phyloP scores from a whole-genome alignment of 2,113 vertebrate genomes.

The Ranitomeya variabilis region DNA sequence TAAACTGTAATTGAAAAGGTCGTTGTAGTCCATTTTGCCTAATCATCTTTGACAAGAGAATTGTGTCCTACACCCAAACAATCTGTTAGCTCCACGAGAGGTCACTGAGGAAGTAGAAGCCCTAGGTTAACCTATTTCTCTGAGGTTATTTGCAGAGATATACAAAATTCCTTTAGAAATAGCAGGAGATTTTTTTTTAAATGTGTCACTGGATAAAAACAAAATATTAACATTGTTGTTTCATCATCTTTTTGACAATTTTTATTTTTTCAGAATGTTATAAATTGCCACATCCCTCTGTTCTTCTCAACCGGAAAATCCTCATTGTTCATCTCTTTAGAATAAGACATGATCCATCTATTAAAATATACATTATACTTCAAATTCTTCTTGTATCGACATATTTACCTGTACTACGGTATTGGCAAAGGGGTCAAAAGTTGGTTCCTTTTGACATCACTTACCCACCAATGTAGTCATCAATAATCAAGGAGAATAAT shows the following conservation, averaged over 20 bases:
- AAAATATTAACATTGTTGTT: not conserved
- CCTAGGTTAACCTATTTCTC: not conserved
- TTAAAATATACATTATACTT: not conserved
- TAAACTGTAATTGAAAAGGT: slow-evolving; percentile 17
- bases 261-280: not conserved
- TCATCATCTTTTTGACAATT: not conserved
- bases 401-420: not conserved
- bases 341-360: not conserved
- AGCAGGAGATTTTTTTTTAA: not conserved
- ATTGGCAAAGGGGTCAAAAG: not conserved
- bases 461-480: too few species aligned
- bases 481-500: too few species aligned
- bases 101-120: not conserved
- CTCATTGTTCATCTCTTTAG: not conserved
- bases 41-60: slow-evolving; percentile 37
- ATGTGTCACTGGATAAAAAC: not conserved
- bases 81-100: slow-evolving; percentile 18
- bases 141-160: not conserved
- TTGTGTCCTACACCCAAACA: slow-evolving; percentile 31
- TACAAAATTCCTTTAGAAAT: not conserved
- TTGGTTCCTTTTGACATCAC: not conserved
- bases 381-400: not conserved
- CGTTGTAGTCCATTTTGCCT: slow-evolving; percentile 28
- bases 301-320: not conserved
- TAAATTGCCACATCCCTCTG: not conserved